phyloP scores from a whole-genome alignment of 2,113 vertebrate genomes.

The Cephalophus harveyi region DNA sequence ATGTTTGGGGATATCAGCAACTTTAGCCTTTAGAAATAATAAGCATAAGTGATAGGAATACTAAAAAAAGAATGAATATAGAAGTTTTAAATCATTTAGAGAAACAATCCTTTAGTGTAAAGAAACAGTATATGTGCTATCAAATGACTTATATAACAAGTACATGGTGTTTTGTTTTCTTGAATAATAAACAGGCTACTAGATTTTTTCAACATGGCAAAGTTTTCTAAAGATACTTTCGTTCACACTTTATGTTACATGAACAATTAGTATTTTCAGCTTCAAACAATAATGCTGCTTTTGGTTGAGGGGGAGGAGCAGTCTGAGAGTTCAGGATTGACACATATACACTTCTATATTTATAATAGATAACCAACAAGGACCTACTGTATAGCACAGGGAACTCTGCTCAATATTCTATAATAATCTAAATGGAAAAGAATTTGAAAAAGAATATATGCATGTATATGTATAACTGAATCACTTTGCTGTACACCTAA shows the following conservation, averaged over 20 bases:
- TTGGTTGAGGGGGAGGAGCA: background rate
- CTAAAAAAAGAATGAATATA: background rate
- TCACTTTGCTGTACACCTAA: background rate
- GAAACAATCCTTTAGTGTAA: background rate
- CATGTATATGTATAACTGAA: background rate
- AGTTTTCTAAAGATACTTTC: slow-evolving; percentile 31
- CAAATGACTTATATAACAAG: background rate
- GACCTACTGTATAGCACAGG: background rate
- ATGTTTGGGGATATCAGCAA: background rate
- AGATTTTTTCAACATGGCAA: background rate
- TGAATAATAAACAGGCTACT: background rate
- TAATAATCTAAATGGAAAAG: background rate
- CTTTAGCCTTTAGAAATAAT: background rate
- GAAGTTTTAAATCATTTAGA: slow-evolving; percentile 17
- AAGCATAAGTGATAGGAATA: background rate
- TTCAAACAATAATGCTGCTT: background rate
- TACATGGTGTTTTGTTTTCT: background rate
- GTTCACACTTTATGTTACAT: background rate
- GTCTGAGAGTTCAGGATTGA: background rate
- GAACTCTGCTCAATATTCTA: background rate
- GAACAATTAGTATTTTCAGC: background rate
- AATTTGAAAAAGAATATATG: background rate
- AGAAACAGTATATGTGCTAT: background rate
- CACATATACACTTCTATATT: background rate
- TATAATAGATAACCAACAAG: background rate